Conservation (phyloP, 2,888 invertebrate species). For the Drosophila birchii region DNA sequence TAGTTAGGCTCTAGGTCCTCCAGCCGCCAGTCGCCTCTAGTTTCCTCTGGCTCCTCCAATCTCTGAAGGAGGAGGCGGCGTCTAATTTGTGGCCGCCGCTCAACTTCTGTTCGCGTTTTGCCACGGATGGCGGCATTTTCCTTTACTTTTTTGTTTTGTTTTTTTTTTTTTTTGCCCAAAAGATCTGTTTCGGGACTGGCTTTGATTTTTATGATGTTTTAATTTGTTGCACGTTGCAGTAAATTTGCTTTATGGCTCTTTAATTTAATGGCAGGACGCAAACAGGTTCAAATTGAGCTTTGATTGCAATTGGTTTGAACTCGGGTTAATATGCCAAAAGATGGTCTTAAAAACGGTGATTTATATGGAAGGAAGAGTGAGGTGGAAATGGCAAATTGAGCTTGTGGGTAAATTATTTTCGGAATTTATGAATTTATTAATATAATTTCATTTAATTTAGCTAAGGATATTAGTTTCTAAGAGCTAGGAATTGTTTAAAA, state of each 20-base stretch:
- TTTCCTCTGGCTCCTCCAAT: neutral
- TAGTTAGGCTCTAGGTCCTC: slow-evolving; percentile 56
- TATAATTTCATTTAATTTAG: neutral
- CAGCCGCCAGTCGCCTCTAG: slow-evolving; percentile 4
- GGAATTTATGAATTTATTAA: too few relatives aligned
- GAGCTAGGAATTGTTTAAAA: neutral
- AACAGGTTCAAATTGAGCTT: slow-evolving; percentile 64
- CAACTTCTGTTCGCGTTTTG: slow-evolving; percentile 74
- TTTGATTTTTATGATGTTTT: slow-evolving; percentile 78
- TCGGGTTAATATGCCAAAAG: slow-evolving; percentile 33
- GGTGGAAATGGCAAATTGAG: neutral
- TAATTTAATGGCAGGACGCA: slow-evolving; percentile 39
- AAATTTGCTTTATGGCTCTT: slow-evolving; percentile 57
- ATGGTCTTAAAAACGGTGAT: slow-evolving; percentile 6
- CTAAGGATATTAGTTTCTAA: neutral
- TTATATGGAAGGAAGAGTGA: neutral
- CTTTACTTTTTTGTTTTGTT: slow-evolving; percentile 25
- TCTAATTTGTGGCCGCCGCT: slow-evolving; percentile 69
- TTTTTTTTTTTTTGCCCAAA: slow-evolving; percentile 3
- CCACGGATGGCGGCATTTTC: slow-evolving; percentile 61
- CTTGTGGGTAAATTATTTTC: too few relatives aligned
- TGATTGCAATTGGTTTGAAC: slow-evolving; percentile 37
- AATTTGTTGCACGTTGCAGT: slow-evolving; percentile 76
- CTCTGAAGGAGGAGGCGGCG: slow-evolving; percentile 63
- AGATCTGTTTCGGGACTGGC: slow-evolving; percentile 53